Conservation (phyloP, 2,888 invertebrate genomes). For the Drosophila nr. perissopoda region DNA sequence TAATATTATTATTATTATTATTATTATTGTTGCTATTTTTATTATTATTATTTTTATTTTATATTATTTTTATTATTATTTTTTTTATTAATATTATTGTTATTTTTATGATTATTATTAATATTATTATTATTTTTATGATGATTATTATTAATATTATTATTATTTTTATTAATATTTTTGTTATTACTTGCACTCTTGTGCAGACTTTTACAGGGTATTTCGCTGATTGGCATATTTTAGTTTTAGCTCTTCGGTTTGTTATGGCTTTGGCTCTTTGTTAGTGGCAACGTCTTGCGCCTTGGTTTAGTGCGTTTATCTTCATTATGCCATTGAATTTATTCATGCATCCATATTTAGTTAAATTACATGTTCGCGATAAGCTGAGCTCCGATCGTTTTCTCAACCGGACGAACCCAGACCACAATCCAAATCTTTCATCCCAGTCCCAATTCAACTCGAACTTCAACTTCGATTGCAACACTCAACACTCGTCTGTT, state of each 20-base stretch:
- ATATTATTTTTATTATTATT: too few species aligned
- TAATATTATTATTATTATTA: too few species aligned
- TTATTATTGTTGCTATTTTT: too few species aligned
- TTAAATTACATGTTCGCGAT: constrained; percentile 74
- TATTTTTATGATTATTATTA: too few species aligned
- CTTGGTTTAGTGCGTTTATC: constrained; percentile 62
- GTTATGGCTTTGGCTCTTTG: constrained; percentile 11
- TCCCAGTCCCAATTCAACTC: not conserved
- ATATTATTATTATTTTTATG: too few species aligned
- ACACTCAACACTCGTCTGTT: constrained; percentile 33
- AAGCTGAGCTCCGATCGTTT: constrained; percentile 35
- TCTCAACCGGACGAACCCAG: not conserved
- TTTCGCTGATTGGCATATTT: not conserved
- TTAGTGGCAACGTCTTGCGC: constrained; percentile 28
- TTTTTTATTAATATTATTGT: too few species aligned
- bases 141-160: too few species aligned
- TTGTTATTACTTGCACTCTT: not conserved
- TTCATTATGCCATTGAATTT: constrained; percentile 77
- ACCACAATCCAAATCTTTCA: constrained; percentile 7
- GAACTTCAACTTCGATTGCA: constrained; percentile 13
- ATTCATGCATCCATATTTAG: constrained; percentile 76
- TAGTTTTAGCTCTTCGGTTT: not conserved
- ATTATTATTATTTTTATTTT: too few species aligned
- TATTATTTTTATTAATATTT: too few species aligned
- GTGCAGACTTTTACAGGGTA: constrained; percentile 19